A percentile compares a stretch with the other conserved stretches of the same genome.
phyloP scores from a whole-genome alignment of 2,797 vertebrate genomes.

The Dicrostonyx torquatus region DNA sequence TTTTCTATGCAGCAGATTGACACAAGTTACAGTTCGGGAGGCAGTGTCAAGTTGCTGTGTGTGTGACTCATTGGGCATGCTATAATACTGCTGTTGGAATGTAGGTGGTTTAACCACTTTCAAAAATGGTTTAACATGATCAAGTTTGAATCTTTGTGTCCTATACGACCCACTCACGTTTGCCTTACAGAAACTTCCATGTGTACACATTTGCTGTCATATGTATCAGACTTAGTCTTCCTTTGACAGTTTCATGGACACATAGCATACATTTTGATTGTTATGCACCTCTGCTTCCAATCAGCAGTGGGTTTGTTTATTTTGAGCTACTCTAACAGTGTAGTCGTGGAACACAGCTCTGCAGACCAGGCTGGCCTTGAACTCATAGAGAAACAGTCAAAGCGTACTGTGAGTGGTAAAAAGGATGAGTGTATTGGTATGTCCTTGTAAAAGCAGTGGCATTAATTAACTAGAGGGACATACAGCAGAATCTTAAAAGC shows the following conservation, averaged over 20 bases:
- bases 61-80: background rate
- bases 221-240: background rate
- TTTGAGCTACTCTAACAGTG: background rate
- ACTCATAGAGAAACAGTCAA: background rate
- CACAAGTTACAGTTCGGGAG: background rate
- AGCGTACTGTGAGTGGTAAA: background rate
- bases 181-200: background rate
- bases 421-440: background rate
- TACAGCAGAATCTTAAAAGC: slow-evolving; percentile 37
- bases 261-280: background rate
- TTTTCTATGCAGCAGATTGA: background rate
- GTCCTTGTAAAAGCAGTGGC: background rate
- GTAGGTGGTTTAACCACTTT: background rate
- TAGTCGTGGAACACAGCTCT: background rate
- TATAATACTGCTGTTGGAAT: background rate
- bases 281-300: background rate
- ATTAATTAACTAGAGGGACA: background rate
- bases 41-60: background rate
- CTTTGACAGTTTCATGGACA: background rate
- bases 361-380: background rate
- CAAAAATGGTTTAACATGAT: background rate
- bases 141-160: background rate
- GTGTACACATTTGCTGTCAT: background rate
- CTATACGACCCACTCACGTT: background rate
- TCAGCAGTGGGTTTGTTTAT: background rate